Conservation (phyloP, 1,140 invertebrate species). For the Wasmannia auropunctata region DNA sequence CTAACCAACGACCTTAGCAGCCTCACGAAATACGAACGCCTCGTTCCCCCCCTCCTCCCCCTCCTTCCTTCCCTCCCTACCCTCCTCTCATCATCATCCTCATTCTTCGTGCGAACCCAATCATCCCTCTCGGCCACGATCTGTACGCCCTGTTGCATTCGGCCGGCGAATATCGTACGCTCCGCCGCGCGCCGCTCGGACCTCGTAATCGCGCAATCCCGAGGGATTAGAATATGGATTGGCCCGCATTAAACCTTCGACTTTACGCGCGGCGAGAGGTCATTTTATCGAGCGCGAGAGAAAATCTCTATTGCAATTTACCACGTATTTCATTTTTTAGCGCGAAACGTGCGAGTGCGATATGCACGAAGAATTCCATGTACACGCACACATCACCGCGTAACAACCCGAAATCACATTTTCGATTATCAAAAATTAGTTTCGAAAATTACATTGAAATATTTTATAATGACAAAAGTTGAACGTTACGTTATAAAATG, state of each 20-base stretch:
- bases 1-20: constrained; percentile 79
- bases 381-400: background rate
- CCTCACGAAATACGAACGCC: constrained; percentile 76
- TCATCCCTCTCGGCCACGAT: constrained; percentile 67
- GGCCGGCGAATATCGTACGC: constrained; percentile 70
- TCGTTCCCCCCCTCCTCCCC: constrained; percentile 37
- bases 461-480: too few species aligned
- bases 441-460: background rate
- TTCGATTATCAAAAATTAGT: background rate
- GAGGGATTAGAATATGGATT: constrained; percentile 58
- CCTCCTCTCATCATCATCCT: constrained; percentile 68
- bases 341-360: background rate
- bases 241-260: constrained; percentile 43
- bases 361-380: background rate
- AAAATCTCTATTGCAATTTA: constrained; percentile 43
- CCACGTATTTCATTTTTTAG: background rate
- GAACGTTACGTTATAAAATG: too few species aligned
- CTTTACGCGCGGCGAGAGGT: constrained; percentile 35
- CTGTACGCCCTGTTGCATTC: constrained; percentile 66
- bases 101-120: constrained; percentile 76
- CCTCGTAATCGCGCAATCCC: constrained; percentile 65
- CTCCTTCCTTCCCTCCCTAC: too few species aligned
- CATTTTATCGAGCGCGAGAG: constrained; percentile 47
- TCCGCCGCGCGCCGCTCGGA: constrained; percentile 52
- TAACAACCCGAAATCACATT: background rate